phyloP scores from a whole-genome alignment of 1,140 invertebrate genomes.

The Saccostrea cuccullata region DNA sequence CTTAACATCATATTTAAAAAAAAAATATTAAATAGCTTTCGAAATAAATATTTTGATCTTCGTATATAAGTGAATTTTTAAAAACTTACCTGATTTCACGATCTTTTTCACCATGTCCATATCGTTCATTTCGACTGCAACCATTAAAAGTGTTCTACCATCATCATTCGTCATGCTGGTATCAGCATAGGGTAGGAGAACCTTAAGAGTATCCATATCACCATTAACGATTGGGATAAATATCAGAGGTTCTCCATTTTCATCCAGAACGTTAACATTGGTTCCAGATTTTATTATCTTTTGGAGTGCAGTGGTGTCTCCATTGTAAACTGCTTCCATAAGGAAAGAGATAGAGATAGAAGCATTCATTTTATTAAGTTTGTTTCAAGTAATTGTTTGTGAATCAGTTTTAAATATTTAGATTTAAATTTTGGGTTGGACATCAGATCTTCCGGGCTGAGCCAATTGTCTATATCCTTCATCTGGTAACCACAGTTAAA shows the following conservation, averaged over 20 bases:
- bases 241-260: not conserved
- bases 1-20: no score
- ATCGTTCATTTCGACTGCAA: not conserved
- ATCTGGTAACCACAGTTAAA: not conserved
- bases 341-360: not conserved
- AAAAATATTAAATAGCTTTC: no score
- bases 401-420: not conserved
- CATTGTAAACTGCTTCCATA: not conserved
- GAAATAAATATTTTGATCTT: no score
- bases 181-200: not conserved
- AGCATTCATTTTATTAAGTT: not conserved
- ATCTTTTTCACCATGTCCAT: not conserved
- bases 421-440: not conserved
- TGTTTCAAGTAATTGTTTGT: not conserved
- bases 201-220: not conserved
- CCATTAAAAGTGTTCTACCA: not conserved
- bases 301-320: not conserved
- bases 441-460: not conserved
- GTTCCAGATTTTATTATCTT: not conserved
- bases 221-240: not conserved
- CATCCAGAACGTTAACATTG: not conserved
- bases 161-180: conserved; percentile 26
- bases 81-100: not conserved
- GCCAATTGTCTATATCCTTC: not conserved
- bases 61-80: no score